These are phyloP conservation scores for Drosophila melanogaster DNA, from an alignment of 1,140 invertebrate genomes.

Conservation along the genomic window DNA sequence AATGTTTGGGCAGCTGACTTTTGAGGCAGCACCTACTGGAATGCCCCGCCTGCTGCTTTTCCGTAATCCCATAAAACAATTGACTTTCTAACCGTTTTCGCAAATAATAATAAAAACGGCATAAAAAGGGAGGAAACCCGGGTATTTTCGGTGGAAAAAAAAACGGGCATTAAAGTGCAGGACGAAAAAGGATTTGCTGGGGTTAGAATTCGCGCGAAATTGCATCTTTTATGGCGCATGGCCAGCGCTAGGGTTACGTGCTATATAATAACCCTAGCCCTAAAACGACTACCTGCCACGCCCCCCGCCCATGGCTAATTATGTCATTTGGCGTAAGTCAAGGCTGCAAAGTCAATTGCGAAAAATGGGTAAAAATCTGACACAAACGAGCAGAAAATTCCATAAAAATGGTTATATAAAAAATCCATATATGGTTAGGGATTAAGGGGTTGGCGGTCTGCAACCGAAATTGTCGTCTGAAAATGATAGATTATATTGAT, in stretches of 20 bases:
- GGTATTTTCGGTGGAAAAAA: conserved; percentile 39
- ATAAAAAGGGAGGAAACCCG: conserved; percentile 28
- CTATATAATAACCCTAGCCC: conserved; percentile 46
- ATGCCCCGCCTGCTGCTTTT: conserved; percentile 13
- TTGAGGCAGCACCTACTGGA: neutral
- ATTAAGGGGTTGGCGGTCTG: neutral
- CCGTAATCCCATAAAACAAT: conserved; percentile 65
- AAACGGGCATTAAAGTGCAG: conserved; percentile 47
- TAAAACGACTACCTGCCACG: conserved; percentile 60
- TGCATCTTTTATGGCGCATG: conserved; percentile 63
- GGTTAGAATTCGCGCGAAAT: conserved; percentile 71
- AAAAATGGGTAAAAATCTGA: conserved; percentile 51
- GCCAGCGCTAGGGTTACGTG: conserved; percentile 31
- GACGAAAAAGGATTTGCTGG: conserved; percentile 65
- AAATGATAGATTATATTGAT: neutral
- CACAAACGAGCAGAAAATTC: conserved; percentile 32
- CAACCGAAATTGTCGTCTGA: neutral
- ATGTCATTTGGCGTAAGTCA: conserved; percentile 79
- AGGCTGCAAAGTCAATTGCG: conserved; percentile 78
- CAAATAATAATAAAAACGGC: conserved; percentile 32
- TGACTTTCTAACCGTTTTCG: conserved; percentile 66
- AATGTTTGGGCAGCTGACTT: neutral
- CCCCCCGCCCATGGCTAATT: conserved; percentile 55
- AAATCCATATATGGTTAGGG: neutral
- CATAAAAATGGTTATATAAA: conserved; percentile 34